Base-by-base conservation (phyloP, 1,140 invertebrate genomes). In the Neelides sp. region DNA sequence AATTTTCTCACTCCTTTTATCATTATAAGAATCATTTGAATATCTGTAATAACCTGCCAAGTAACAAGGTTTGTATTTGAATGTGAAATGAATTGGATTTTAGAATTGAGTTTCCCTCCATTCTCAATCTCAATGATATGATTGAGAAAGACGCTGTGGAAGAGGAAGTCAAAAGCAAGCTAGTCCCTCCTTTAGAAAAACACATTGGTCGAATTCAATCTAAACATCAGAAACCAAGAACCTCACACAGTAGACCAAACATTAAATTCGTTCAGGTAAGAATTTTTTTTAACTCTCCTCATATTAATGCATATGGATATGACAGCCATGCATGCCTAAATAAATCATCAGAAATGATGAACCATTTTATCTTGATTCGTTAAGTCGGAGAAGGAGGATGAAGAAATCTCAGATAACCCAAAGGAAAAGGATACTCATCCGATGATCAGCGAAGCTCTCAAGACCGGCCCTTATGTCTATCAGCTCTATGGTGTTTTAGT, bases 401-500 rank as follows among this genome's bases (percentile, higher is more conserved):
- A 79, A 7, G 46, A 53, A 49, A 23, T 17, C 4, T 20, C 26
- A 22, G 44, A 35, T 13, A 24, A 50, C 8, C 27, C 41, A 15
- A 8, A 19, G 26, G 41, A 44, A 44, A 44, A 44, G 10, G 24
- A 20, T 8, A 4, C 4, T 27, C 32, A 19, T 2, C 7, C 19
- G 20, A 19, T 30, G 27, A 36, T 23, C 20, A n/a, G 7, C 8
- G n/a, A 15, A 5, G 8, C 3, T 19, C 27, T 45, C 22, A 71
- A 70, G 57, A 48, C 69, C 64, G 85, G 85, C 13, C 82, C 81
- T 1, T 85, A 85, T 64, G 66, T 80, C 10, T 94, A 93, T 68
- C 85, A 94, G 65, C 68, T 94, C 13, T 93, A 89, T 65, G 86
- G 85, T 10, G 88, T 93, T 30, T 90, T 93, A 85, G 85, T 93